These are phyloP conservation scores for Teleopsis dalmanni DNA, from an alignment of 1,140 invertebrate genomes.

Conservation along the genomic window DNA sequence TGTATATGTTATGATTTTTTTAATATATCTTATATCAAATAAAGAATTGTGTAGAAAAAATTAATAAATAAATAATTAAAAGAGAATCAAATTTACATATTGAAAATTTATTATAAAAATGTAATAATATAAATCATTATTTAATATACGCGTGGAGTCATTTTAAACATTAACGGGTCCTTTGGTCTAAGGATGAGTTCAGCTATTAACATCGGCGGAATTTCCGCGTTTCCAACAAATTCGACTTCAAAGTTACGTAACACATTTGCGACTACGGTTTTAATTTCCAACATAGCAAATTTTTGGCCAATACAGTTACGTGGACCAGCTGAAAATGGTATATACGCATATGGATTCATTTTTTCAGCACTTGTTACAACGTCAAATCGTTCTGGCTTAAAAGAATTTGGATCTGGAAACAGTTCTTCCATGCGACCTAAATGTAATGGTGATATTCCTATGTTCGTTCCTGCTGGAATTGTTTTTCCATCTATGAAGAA, in stretches of 20 bases:
- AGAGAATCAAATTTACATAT: too few species aligned
- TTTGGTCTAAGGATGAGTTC: constrained; percentile 47
- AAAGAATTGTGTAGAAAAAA: too few species aligned
- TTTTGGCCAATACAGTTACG: constrained; percentile 68
- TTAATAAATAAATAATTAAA: too few species aligned
- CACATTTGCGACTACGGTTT: constrained; percentile 58
- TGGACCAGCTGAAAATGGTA: constrained; percentile 60
- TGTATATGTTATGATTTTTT: too few species aligned
- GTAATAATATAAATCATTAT: too few species aligned
- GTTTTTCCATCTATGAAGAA: constrained; percentile 44
- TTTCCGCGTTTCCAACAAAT: constrained; percentile 34
- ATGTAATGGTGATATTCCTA: constrained; percentile 47
- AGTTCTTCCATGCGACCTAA: constrained; percentile 51
- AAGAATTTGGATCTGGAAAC: constrained; percentile 56
- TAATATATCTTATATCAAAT: too few species aligned
- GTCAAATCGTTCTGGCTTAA: constrained; percentile 64
- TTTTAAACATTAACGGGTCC: constrained; percentile 35
- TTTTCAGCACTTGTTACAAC: constrained; percentile 44
- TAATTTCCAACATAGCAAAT: constrained; percentile 73
- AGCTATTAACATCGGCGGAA: constrained; percentile 42
- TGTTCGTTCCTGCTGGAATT: constrained; percentile 47
- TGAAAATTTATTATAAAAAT: too few species aligned
- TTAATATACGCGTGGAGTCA: constrained; percentile 22
- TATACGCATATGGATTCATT: constrained; percentile 49
- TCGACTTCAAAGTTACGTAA: constrained; percentile 55